phyloP scores from a whole-genome alignment of 2,888 invertebrate genomes.

The Eristalis intricaria region DNA sequence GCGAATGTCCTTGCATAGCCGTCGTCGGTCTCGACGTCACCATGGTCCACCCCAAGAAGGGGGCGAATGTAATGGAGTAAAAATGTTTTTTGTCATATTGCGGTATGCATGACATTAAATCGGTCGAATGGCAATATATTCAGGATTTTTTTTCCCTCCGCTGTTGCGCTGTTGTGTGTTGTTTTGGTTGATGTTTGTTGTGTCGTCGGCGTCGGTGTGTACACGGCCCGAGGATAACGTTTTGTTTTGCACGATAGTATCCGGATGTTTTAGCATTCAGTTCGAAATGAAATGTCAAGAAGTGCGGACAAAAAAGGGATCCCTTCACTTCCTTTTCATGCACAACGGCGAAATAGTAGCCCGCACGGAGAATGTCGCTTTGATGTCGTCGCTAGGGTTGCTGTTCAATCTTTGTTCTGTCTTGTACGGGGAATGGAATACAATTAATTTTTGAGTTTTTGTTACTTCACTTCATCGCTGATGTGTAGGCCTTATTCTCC shows the following conservation, averaged over 20 bases:
- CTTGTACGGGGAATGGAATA: not conserved
- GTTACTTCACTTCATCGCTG: not conserved
- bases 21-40: conserved; percentile 28
- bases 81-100: conserved; percentile 72
- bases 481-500: not conserved
- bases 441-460: conserved; percentile 15
- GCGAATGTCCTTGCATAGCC: conserved; percentile 16
- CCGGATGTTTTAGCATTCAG: conserved; percentile 44
- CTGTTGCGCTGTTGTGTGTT: conserved; percentile 1
- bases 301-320: conserved; percentile 29
- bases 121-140: conserved; percentile 69
- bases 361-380: conserved; percentile 17
- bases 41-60: conserved; percentile 24
- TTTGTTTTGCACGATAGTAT: conserved; percentile 53
- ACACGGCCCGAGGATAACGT: conserved; percentile 30
- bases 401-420: not conserved
- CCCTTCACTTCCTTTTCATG: conserved; percentile 15
- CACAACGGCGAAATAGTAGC: not conserved
- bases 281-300: conserved; percentile 55
- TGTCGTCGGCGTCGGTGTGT: not conserved
- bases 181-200: not conserved
- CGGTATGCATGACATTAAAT: conserved; percentile 72
- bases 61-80: conserved; percentile 68
- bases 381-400: conserved; percentile 17
- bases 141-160: conserved; percentile 21